Percentiles rank a stretch among this genome's conserved stretches.
Conservation (phyloP, 2,888 invertebrate species). For the Hemicrepidius hirtus region DNA sequence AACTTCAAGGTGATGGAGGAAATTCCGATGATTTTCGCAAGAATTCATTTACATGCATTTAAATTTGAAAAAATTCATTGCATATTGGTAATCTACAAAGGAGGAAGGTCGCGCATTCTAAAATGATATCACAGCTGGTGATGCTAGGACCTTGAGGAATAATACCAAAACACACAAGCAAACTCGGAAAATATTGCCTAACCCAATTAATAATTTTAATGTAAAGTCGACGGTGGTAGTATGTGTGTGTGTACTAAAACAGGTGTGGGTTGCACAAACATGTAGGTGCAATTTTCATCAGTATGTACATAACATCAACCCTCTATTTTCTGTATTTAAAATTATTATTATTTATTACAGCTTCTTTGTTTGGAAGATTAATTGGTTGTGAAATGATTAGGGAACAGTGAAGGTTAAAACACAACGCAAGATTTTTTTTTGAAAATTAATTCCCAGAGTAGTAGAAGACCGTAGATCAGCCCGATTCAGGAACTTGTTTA, state of each 20-base stretch:
- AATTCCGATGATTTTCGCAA: constrained; percentile 13
- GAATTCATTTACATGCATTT: constrained; percentile 9
- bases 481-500: constrained; percentile 25
- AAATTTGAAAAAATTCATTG: background rate
- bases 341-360: too few relatives aligned
- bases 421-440: background rate
- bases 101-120: constrained; percentile 10
- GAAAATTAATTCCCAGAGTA: background rate
- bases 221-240: background rate
- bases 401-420: background rate
- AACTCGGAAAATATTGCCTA: constrained; percentile 1
- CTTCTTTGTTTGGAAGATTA: too few relatives aligned
- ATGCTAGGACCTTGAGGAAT: background rate
- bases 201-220: constrained; percentile 14
- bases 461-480: background rate
- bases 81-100: constrained; percentile 8
- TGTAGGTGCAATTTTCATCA: constrained; percentile 4
- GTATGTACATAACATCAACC: background rate
- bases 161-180: constrained; percentile 10
- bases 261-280: constrained; percentile 6
- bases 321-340: too few relatives aligned
- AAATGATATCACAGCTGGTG: background rate
- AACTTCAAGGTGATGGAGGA: background rate
- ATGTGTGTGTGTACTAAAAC: constrained; percentile 1
- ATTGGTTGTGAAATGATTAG: background rate